Evolutionary conservation across 2,113 vertebrate genomes (phyloP).

Genomic region (Onychorhynchus coronatus): DNA sequence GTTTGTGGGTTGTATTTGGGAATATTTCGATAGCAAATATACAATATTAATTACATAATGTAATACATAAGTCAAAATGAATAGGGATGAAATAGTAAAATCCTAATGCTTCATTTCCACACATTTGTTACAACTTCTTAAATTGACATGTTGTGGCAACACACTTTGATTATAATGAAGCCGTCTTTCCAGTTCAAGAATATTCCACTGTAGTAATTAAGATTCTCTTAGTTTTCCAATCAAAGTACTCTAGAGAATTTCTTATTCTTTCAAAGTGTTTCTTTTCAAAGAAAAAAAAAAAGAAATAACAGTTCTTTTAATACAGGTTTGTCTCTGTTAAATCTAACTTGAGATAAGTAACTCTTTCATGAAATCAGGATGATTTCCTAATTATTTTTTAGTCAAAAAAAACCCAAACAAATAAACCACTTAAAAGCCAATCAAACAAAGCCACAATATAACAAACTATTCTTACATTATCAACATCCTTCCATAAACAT

Average conservation of each 20-base stretch:
- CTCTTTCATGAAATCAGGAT: neutral
- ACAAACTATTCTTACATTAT: neutral
- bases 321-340: neutral
- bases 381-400: neutral
- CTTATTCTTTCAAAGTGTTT: constrained; percentile 5
- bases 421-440: neutral
- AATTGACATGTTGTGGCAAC: neutral
- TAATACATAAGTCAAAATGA: neutral
- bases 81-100: neutral
- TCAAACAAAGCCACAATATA: neutral
- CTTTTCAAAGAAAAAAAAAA: neutral
- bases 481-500: neutral
- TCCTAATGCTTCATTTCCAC: neutral
- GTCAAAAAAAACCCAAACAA: neutral
- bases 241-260: neutral
- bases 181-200: constrained; percentile 2
- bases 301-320: neutral
- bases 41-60: neutral
- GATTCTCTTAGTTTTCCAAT: neutral
- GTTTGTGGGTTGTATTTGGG: neutral
- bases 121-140: neutral
- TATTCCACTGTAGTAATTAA: neutral
- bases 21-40: neutral
- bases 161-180: constrained; percentile 4
- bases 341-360: neutral